Conservation (phyloP, 2,113 vertebrate species). For the Silurus meridionalis region DNA sequence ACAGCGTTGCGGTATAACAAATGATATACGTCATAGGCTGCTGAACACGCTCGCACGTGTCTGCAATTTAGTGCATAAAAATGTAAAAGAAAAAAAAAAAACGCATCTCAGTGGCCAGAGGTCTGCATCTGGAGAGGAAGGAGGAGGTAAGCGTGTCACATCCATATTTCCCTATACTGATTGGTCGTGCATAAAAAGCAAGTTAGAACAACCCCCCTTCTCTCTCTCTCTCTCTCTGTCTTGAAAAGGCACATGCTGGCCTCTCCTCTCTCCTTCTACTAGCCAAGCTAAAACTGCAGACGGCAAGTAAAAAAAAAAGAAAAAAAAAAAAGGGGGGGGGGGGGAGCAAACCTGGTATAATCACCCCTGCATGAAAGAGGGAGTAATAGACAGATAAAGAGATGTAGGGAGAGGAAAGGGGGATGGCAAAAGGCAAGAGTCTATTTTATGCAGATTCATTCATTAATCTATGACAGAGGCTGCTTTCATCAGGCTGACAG, state of each 20-base stretch:
- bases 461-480: slow-evolving; percentile 70
- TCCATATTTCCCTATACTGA: slow-evolving; percentile 15
- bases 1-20: background rate
- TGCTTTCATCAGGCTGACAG: slow-evolving; percentile 66
- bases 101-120: background rate
- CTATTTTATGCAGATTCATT: slow-evolving; percentile 73
- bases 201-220: background rate
- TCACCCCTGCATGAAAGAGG: slow-evolving; percentile 34
- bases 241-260: slow-evolving; percentile 40
- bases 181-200: slow-evolving; percentile 23
- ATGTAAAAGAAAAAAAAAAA: background rate
- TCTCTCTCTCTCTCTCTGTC: background rate
- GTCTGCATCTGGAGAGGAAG: background rate
- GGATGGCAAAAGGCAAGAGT: slow-evolving; percentile 56
- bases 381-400: background rate
- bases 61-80: background rate
- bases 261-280: slow-evolving; percentile 55
- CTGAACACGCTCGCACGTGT: background rate
- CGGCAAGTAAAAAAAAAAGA: slow-evolving; percentile 63
- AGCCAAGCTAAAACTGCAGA: slow-evolving; percentile 60
- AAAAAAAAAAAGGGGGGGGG: slow-evolving; percentile 58
- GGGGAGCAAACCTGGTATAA: slow-evolving; percentile 13
- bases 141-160: background rate
- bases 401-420: slow-evolving; percentile 1
- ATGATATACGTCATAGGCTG: too few relatives aligned